Evolutionary conservation across 2,888 invertebrate genomes (phyloP).

Genomic region (Acronicta alni): DNA sequence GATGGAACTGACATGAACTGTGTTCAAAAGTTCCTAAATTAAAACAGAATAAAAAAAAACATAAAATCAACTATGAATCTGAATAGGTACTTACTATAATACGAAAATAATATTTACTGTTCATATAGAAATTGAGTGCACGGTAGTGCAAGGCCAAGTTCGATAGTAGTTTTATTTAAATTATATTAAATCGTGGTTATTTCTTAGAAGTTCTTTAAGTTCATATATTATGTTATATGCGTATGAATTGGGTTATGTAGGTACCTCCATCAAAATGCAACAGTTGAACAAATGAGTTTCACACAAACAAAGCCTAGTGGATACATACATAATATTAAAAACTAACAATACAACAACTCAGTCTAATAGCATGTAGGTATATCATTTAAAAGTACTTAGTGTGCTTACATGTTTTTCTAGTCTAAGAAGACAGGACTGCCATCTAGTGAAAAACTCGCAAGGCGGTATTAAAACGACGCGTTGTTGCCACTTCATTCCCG

Average conservation of each 20-base stretch:
- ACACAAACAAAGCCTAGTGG: neutral
- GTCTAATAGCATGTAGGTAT: neutral
- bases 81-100: too few relatives aligned
- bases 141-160: too few relatives aligned
- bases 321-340: neutral
- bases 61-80: too few relatives aligned
- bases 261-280: neutral
- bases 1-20: too few relatives aligned
- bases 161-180: too few relatives aligned
- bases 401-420: slow-evolving; percentile 27
- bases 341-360: neutral
- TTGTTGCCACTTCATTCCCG: slow-evolving; percentile 68
- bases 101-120: too few relatives aligned
- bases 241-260: neutral
- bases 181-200: too few relatives aligned
- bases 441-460: slow-evolving; percentile 74
- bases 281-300: neutral
- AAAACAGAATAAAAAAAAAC: too few relatives aligned
- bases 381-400: neutral
- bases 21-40: too few relatives aligned
- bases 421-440: slow-evolving; percentile 55
- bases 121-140: too few relatives aligned
- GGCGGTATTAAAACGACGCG: slow-evolving; percentile 57
- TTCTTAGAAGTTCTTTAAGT: too few relatives aligned
- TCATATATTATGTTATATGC: too few relatives aligned